A percentile compares a stretch with the other conserved stretches of the same genome.
These are phyloP conservation scores for Diachasmimorpha longicaudata DNA, from an alignment of 1,140 invertebrate species.

Conservation along the genomic window DNA sequence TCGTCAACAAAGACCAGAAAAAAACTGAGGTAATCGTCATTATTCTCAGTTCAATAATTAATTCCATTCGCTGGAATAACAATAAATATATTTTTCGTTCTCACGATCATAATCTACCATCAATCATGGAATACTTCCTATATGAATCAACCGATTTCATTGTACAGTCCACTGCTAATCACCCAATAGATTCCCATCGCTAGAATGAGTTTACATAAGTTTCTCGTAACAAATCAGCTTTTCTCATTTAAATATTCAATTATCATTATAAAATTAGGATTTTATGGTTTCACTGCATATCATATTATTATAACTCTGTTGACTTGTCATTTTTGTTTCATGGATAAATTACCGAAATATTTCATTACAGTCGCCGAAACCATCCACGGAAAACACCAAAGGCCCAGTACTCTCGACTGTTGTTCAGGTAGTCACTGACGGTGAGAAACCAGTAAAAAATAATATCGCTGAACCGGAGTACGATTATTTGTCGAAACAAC, in stretches of 20 bases:
- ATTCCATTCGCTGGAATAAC: neutral
- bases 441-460: constrained; percentile 65
- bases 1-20: constrained; percentile 39
- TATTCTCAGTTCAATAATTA: neutral
- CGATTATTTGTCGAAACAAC: constrained; percentile 81
- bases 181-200: constrained; percentile 1
- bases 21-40: constrained; percentile 37
- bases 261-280: neutral
- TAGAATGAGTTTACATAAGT: constrained; percentile 4
- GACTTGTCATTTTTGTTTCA: neutral
- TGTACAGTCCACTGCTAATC: constrained; percentile 6
- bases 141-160: neutral
- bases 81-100: constrained; percentile 10
- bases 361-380: constrained; percentile 33
- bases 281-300: neutral
- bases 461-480: constrained; percentile 81
- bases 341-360: neutral
- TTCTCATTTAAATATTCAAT: neutral
- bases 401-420: constrained; percentile 44
- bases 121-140: neutral
- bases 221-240: neutral
- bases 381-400: constrained; percentile 40
- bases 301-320: neutral
- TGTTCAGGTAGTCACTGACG: constrained; percentile 43
- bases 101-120: neutral